Conservation (phyloP, 2,888 invertebrate species). For the Drosophila eohydei region DNA sequence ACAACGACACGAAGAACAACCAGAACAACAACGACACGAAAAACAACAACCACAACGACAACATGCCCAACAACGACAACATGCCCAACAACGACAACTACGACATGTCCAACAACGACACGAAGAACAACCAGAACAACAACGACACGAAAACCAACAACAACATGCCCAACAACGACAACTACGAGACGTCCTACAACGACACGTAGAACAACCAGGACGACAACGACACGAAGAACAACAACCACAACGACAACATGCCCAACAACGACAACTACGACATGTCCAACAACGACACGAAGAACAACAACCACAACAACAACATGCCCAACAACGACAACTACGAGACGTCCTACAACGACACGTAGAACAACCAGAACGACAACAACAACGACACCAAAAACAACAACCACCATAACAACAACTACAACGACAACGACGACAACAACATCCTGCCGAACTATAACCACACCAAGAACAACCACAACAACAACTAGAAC, state of each 20-base stretch:
- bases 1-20: neutral
- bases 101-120: neutral
- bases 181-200: neutral
- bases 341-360: neutral
- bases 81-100: neutral
- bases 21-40: neutral
- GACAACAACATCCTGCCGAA: neutral
- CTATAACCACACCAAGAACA: neutral
- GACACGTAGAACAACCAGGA: neutral
- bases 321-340: neutral
- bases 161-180: neutral
- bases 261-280: neutral
- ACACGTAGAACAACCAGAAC: neutral
- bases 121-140: neutral
- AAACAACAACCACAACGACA: neutral
- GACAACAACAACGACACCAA: neutral
- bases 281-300: neutral
- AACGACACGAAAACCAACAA: neutral
- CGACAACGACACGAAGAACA: neutral
- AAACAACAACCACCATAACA: neutral
- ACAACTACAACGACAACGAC: neutral
- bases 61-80: neutral
- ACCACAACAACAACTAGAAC: neutral
- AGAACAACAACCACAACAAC: neutral
- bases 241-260: neutral